Conservation (phyloP, 2,113 vertebrate genomes). For the Eurypyga helias region DNA sequence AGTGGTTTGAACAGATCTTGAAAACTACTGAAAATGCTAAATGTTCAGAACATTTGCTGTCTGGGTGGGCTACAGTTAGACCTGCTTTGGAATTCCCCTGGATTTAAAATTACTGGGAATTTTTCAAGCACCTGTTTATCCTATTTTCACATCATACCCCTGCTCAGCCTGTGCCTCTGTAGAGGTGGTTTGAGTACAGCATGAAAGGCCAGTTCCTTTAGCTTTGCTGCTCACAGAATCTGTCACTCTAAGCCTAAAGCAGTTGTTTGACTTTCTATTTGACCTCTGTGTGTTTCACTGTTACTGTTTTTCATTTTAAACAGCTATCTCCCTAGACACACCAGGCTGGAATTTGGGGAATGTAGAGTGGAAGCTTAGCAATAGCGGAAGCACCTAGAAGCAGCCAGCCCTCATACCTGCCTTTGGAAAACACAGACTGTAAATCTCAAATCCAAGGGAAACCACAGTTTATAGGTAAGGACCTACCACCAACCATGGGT, state of each 20-base stretch:
- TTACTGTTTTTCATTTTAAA: conserved; percentile 20
- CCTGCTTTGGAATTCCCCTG: neutral
- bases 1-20: neutral
- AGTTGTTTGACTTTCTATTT: neutral
- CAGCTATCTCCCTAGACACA: conserved; percentile 19
- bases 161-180: neutral
- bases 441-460: neutral
- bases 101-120: neutral
- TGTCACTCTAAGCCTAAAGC: neutral
- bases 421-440: neutral
- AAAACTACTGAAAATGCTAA: neutral
- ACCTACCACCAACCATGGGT: neutral
- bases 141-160: neutral
- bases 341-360: conserved; percentile 38
- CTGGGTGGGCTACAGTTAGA: neutral
- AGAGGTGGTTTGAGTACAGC: neutral
- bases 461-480: neutral
- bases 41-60: neutral
- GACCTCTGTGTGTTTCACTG: neutral
- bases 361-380: conserved; percentile 18
- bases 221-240: neutral
- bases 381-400: neutral
- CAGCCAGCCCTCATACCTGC: conserved; percentile 2
- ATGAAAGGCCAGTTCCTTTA: neutral
- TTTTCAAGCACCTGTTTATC: neutral